Conservation (phyloP, 2,113 vertebrate genomes). For the Camelus dromedarius region DNA sequence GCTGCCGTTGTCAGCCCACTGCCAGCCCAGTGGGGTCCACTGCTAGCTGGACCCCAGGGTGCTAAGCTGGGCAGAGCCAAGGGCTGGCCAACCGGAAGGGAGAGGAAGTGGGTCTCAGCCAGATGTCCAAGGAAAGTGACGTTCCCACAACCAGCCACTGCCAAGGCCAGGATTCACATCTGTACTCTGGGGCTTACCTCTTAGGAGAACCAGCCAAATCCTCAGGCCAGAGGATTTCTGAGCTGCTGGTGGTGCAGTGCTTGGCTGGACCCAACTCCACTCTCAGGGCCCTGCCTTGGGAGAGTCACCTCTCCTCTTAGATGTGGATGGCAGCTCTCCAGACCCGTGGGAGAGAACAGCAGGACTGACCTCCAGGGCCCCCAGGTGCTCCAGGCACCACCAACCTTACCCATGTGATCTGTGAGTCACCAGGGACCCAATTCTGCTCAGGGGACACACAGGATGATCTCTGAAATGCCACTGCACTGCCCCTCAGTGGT, state of each 20-base stretch:
- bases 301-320: background rate
- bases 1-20: background rate
- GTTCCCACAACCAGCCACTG: background rate
- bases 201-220: background rate
- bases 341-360: accelerated
- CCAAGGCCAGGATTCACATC: background rate
- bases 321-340: background rate
- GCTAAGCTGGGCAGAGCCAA: background rate
- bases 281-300: background rate
- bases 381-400: background rate
- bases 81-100: background rate
- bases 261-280: background rate
- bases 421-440: background rate
- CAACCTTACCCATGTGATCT: background rate
- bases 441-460: background rate
- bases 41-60: background rate
- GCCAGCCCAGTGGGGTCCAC: background rate
- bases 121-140: background rate
- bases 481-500: background rate
- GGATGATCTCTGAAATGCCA: background rate
- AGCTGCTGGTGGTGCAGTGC: background rate
- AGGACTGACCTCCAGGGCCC: background rate
- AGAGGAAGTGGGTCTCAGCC: background rate
- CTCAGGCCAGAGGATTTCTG: background rate
- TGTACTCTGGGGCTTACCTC: background rate